Percentiles rank a stretch among this genome's conserved stretches.
Conservation (phyloP, 2,888 invertebrate species). For the Chesias legatella region DNA sequence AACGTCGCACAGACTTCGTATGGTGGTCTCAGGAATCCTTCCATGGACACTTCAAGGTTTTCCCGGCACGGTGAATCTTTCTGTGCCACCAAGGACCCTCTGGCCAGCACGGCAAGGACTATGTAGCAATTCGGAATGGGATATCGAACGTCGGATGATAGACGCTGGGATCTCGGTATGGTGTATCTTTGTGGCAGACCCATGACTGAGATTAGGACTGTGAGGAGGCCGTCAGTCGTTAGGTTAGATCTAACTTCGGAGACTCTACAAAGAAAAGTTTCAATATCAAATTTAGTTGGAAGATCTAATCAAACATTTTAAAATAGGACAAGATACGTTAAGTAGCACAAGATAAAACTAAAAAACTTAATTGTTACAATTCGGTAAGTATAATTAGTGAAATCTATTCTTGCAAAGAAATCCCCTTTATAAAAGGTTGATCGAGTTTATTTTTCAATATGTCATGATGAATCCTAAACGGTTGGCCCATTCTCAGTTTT, state of each 20-base stretch:
- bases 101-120: constrained; percentile 81
- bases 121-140: constrained; percentile 76
- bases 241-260: constrained; percentile 71
- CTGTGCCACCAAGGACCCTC: constrained; percentile 82
- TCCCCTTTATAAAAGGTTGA: too few species aligned
- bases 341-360: too few species aligned
- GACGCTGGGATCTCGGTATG: constrained; percentile 55
- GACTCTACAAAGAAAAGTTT: constrained; percentile 61
- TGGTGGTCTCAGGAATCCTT: constrained; percentile 82
- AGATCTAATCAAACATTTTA: too few species aligned
- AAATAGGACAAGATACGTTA: too few species aligned
- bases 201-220: constrained; percentile 65
- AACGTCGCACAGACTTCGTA: constrained; percentile 84
- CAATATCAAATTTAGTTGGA: too few species aligned
- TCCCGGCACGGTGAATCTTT: constrained; percentile 83
- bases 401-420: too few species aligned
- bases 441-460: too few species aligned
- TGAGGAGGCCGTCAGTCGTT: constrained; percentile 64
- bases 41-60: constrained; percentile 79
- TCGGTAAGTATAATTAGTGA: too few species aligned
- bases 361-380: too few species aligned
- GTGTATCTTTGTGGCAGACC: constrained; percentile 55
- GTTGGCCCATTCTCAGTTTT: too few species aligned
- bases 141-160: constrained; percentile 60
- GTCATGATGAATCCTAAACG: too few species aligned